These are phyloP conservation scores for Pachyramphus minor DNA, from an alignment of 2,113 vertebrate genomes.

Conservation along the genomic window DNA sequence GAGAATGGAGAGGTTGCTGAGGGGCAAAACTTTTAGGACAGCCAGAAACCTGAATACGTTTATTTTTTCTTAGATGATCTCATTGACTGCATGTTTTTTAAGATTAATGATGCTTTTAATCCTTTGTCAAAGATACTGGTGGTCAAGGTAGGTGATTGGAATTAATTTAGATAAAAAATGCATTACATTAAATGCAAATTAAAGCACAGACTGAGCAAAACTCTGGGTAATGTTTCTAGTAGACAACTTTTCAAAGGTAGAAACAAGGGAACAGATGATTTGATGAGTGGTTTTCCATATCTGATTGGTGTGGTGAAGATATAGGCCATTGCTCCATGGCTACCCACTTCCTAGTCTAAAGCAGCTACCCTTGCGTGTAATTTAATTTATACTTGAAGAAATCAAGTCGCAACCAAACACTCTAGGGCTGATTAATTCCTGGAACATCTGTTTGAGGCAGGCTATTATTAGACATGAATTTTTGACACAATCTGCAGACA, in stretches of 20 bases:
- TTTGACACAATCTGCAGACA: constrained; percentile 64
- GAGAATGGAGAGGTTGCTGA: neutral
- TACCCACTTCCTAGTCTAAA: neutral
- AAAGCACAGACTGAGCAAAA: neutral
- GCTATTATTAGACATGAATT: constrained; percentile 56
- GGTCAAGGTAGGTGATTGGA: neutral
- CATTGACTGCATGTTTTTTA: neutral
- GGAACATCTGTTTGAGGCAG: constrained; percentile 52
- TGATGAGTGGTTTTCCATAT: neutral
- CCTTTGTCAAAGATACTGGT: neutral
- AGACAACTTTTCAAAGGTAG: neutral
- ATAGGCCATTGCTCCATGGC: neutral
- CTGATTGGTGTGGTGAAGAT: neutral
- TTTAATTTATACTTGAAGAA: constrained; percentile 38
- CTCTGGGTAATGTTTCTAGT: neutral
- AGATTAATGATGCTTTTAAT: neutral
- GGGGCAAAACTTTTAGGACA: neutral
- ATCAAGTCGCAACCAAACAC: constrained; percentile 22
- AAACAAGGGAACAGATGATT: neutral
- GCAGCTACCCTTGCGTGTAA: neutral
- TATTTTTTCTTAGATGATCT: neutral
- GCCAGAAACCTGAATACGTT: neutral
- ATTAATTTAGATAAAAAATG: neutral
- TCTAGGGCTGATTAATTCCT: constrained; percentile 57
- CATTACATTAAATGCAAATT: neutral